Conservation (phyloP, 2,113 vertebrate genomes). For the Hydrolagus affinis region DNA sequence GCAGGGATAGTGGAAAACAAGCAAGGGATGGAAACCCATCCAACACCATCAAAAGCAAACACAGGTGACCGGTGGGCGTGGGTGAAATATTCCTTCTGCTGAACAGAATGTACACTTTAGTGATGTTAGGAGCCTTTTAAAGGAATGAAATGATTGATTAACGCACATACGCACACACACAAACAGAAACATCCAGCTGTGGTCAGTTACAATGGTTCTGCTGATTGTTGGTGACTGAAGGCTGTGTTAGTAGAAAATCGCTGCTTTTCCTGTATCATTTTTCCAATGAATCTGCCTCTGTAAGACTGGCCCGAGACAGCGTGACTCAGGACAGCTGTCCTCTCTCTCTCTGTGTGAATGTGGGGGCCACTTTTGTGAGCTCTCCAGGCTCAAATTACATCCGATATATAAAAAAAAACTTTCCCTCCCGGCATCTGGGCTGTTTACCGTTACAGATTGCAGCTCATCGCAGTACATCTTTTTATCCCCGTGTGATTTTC, state of each 20-base stretch:
- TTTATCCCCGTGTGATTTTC: too few species aligned
- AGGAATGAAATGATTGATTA: not conserved
- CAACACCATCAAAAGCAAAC: not conserved
- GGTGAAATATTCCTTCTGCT: not conserved
- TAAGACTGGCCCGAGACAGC: not conserved
- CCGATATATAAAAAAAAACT: not conserved
- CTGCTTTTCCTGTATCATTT: slow-evolving; percentile 15
- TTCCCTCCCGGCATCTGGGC: too few species aligned
- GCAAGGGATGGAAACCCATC: not conserved
- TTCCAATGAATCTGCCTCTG: not conserved
- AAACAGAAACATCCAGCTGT: not conserved
- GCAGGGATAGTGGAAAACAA: not conserved
- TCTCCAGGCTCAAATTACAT: not conserved
- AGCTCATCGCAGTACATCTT: too few species aligned
- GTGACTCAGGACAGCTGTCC: not conserved
- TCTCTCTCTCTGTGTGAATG: not conserved
- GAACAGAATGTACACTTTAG: not conserved
- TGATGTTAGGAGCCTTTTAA: not conserved
- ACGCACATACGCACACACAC: not conserved
- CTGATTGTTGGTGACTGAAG: not conserved
- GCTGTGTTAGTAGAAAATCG: not conserved
- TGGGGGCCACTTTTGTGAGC: not conserved
- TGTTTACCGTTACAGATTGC: too few species aligned
- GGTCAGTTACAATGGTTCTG: not conserved
- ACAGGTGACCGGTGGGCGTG: too few species aligned